A percentile compares a stretch with the other conserved stretches of the same genome.
Conservation (phyloP, 2,888 invertebrate species). For the Melanostoma scalare region DNA sequence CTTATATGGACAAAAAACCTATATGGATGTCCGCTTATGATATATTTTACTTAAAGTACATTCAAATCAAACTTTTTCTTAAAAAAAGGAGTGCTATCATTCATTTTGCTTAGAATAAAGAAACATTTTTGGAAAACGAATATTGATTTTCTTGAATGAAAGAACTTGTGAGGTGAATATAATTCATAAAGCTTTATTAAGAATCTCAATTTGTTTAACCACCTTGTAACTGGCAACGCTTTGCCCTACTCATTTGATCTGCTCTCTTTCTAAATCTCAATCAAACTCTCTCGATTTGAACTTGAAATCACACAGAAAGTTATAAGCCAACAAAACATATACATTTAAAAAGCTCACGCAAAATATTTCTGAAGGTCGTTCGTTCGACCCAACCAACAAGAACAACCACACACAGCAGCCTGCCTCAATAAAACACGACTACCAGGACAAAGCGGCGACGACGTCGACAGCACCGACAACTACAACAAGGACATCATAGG, state of each 20-base stretch:
- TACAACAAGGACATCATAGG: constrained; percentile 48
- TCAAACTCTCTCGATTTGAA: constrained; percentile 41
- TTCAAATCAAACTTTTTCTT: too few relatives aligned
- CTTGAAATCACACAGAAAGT: constrained; percentile 63
- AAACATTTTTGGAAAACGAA: too few relatives aligned
- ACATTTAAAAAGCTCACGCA: constrained; percentile 59
- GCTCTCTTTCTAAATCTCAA: constrained; percentile 19
- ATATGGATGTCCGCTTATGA: too few relatives aligned
- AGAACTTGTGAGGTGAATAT: too few relatives aligned
- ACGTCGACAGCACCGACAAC: constrained; percentile 10
- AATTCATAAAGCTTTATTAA: too few relatives aligned
- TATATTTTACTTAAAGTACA: too few relatives aligned
- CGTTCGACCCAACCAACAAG: constrained; percentile 27
- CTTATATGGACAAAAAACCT: too few relatives aligned
- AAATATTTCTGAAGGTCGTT: constrained; percentile 64
- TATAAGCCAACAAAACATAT: constrained; percentile 40
- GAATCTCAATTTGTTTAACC: too few relatives aligned
- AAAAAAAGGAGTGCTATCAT: too few relatives aligned
- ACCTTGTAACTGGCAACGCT: constrained; percentile 8
- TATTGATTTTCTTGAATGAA: too few relatives aligned
- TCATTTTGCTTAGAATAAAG: too few relatives aligned
- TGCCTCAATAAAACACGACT: constrained; percentile 60
- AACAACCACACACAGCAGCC: constrained; percentile 35
- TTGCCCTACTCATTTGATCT: background rate
- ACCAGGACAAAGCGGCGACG: constrained; percentile 21